Evolutionary conservation across 2,113 vertebrate genomes (phyloP).

Genomic region (Salvelinus sp.): DNA sequence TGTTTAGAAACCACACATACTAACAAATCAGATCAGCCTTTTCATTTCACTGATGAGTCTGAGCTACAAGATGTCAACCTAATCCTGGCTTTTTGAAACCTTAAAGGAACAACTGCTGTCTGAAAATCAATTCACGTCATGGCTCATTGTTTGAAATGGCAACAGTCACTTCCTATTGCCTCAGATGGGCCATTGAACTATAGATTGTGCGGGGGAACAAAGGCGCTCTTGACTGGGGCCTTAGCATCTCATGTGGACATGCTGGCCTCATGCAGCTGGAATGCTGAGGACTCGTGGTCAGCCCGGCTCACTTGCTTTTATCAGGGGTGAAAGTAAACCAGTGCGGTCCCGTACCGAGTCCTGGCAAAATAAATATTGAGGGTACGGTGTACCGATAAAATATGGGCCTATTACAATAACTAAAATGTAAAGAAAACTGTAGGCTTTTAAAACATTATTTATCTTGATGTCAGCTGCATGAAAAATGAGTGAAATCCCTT

Average conservation of each 20-base stretch:
- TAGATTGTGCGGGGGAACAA: slow-evolving; percentile 52
- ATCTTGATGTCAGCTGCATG: too few species aligned
- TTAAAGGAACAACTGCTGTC: slow-evolving; percentile 24
- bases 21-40: not conserved
- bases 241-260: slow-evolving; percentile 51
- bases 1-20: slow-evolving; percentile 1
- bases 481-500: too few species aligned
- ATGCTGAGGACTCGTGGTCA: slow-evolving; percentile 59
- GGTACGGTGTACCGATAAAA: too few species aligned
- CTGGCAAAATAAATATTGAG: too few species aligned
- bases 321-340: too few species aligned
- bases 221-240: slow-evolving; percentile 57
- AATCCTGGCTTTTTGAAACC: slow-evolving; percentile 27
- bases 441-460: too few species aligned
- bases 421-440: too few species aligned
- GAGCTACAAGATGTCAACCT: not conserved
- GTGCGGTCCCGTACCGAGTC: too few species aligned
- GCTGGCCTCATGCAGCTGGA: slow-evolving; percentile 60
- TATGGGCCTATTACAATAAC: too few species aligned
- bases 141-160: slow-evolving; percentile 39
- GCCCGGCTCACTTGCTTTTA: slow-evolving; percentile 3
- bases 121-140: slow-evolving; percentile 26
- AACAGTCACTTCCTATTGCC: slow-evolving; percentile 17
- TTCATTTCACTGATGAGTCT: not conserved
- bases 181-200: slow-evolving; percentile 19